Evolutionary conservation across 1,140 invertebrate species (phyloP).

Genomic region (Aphaenogaster floridana): DNA sequence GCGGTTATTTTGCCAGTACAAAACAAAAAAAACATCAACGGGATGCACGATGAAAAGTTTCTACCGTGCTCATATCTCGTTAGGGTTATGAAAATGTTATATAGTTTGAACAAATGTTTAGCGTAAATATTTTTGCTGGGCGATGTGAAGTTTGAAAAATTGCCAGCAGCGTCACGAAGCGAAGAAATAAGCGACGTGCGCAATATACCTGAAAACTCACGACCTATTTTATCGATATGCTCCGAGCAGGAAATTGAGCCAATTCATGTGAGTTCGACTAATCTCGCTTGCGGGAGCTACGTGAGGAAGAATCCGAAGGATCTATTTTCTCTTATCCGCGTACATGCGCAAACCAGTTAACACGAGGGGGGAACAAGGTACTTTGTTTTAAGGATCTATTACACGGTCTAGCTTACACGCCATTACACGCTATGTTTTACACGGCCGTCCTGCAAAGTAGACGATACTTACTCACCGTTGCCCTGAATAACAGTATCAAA

Average conservation of each 20-base stretch:
- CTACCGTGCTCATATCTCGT: background rate
- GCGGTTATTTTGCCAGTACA: background rate
- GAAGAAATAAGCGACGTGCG: constrained; percentile 9
- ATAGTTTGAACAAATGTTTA: constrained; percentile 6
- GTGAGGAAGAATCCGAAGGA: constrained; percentile 10
- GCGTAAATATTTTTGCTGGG: constrained; percentile 8
- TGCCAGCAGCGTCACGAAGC: constrained; percentile 25
- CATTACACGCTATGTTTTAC: constrained; percentile 40
- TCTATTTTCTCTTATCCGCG: constrained; percentile 18
- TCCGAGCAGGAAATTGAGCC: constrained; percentile 40
- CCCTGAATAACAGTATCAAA: background rate
- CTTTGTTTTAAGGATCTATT: constrained; percentile 63
- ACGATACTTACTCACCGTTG: constrained; percentile 20
- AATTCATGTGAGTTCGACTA: constrained; percentile 47
- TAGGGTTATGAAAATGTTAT: constrained; percentile 11
- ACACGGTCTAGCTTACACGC: constrained; percentile 41
- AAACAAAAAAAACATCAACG: background rate
- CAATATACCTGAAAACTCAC: constrained; percentile 32
- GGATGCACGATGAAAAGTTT: background rate
- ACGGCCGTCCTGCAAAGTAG: background rate
- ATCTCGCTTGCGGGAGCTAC: constrained; percentile 28
- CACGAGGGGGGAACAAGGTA: constrained; percentile 30
- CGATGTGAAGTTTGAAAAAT: constrained; percentile 38
- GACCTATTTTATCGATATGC: constrained; percentile 56
- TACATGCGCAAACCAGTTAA: constrained; percentile 37